These are phyloP conservation scores for Tetheella fluctuosa DNA, from an alignment of 2,888 invertebrate genomes.

Conservation along the genomic window DNA sequence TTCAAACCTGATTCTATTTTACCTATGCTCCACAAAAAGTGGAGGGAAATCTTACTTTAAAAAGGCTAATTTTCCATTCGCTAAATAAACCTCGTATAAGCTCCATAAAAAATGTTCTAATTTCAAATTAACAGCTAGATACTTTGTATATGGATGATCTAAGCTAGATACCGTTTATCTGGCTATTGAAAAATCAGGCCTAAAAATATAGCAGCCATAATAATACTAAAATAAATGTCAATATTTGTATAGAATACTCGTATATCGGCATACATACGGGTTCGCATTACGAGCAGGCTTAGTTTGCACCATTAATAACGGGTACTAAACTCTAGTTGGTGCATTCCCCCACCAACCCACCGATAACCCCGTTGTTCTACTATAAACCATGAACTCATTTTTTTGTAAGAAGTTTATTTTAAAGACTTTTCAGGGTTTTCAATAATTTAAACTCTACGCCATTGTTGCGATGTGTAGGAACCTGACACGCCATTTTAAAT, in stretches of 20 bases:
- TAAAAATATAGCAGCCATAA: not conserved
- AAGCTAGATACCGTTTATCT: too few relatives aligned
- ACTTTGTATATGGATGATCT: too few relatives aligned
- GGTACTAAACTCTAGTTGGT: slow-evolving; percentile 11
- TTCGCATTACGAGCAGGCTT: slow-evolving; percentile 14
- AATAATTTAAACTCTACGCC: not conserved
- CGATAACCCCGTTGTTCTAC: slow-evolving; percentile 6
- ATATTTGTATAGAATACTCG: not conserved
- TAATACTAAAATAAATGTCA: slow-evolving; percentile 10
- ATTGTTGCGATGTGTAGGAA: too few relatives aligned
- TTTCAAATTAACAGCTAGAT: too few relatives aligned
- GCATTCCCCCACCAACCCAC: not conserved
- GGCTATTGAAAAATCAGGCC: too few relatives aligned
- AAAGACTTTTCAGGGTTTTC: not conserved
- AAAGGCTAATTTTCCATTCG: too few relatives aligned
- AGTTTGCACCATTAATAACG: slow-evolving; percentile 22
- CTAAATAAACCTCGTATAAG: too few relatives aligned
- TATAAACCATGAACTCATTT: not conserved
- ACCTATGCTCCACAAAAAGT: too few relatives aligned
- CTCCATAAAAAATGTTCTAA: too few relatives aligned
- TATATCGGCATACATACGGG: not conserved
- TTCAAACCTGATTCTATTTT: too few relatives aligned
- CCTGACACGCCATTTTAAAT: too few relatives aligned
- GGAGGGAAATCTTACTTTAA: too few relatives aligned
- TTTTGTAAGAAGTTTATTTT: not conserved